Base-by-base conservation (phyloP, 2,797 vertebrate species). In the Melanotaenia boesemani region DNA sequence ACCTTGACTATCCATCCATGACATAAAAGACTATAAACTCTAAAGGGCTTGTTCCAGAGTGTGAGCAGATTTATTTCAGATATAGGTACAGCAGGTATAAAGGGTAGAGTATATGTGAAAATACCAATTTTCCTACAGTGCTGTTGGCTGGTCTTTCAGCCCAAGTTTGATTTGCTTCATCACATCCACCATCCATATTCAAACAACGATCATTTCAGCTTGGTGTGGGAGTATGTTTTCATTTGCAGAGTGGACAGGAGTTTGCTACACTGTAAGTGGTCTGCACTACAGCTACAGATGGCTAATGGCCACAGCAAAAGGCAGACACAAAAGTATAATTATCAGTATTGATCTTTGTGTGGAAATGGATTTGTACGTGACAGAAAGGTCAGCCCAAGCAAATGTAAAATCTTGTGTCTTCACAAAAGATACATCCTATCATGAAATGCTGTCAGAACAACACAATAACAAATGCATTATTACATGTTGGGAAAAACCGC, bases 31-130 rank as follows among this genome's bases (percentile, higher is more conserved):
- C 82, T 86, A 85, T 88, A 90, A 91, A 89, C 79, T 91, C 73
- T 83, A 85, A 94, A 89, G 85, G 77, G 85, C 82, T 94, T 92
- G 84, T 90, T 93, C 79, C 85, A 87, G 84, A 86, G 82, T 79
- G 63, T 77, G 85, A 88, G 81, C 86, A 90, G 89, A 93, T 92
- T 91, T 93, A 93, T 92, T 90, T 89, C 80, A 83, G 85, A 86
- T 87, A 66, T 71, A 78, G 74, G 77, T 85, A 63, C 79, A 86
- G 72, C 69, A 79, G 68, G 85, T 85, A 86, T 52, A 77, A 74
- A 72, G 64, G 76, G 82, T 80, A 74, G 81, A 85, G 82, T 80
- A 75, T 82, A 80, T 76, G 79, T 87, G 84, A 90, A 89, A 91
- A 89, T 86, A 74, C 75, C 74, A 73, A 77, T 87, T 86, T 81